Evolutionary conservation across 2,113 vertebrate species (phyloP).

Genomic region (Nestor notabilis): DNA sequence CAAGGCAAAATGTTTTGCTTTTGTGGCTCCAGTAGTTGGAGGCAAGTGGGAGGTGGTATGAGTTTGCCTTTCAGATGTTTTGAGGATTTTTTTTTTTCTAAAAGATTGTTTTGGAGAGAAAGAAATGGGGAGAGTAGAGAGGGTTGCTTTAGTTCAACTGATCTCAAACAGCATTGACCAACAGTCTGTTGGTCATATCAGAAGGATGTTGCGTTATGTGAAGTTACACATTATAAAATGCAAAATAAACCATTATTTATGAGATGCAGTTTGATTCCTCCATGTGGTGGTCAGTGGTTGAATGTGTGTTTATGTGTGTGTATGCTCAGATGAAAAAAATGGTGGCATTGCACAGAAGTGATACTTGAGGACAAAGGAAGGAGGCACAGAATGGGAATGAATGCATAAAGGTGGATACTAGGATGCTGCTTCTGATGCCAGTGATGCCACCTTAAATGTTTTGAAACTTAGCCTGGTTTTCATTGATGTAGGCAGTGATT

Average conservation of each 20-base stretch:
- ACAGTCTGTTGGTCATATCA: not conserved
- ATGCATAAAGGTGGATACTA: not conserved
- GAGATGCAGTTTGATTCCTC: not conserved
- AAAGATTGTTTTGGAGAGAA: not conserved
- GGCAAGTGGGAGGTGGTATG: not conserved
- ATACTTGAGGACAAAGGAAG: not conserved
- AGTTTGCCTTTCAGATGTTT: not conserved
- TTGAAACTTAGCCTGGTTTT: not conserved
- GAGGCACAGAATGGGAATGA: not conserved
- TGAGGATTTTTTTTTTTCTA: not conserved
- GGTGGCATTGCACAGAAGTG: fast-evolving
- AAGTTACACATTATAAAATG: not conserved
- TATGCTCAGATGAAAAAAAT: not conserved
- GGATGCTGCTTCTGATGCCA: not conserved
- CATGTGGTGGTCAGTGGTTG: not conserved
- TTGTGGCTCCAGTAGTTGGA: not conserved
- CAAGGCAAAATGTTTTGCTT: not conserved
- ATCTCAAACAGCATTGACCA: not conserved
- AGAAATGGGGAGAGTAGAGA: fast-evolving
- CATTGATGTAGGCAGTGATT: not conserved
- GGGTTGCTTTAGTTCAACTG: not conserved
- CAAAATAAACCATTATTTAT: not conserved
- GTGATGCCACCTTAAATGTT: not conserved
- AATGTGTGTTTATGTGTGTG: not conserved
- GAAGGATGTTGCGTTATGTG: not conserved